Percentiles rank a stretch among this genome's conserved stretches.
These are phyloP conservation scores for Slavum lentiscoides DNA, from an alignment of 2,888 invertebrate genomes.

Conservation along the genomic window DNA sequence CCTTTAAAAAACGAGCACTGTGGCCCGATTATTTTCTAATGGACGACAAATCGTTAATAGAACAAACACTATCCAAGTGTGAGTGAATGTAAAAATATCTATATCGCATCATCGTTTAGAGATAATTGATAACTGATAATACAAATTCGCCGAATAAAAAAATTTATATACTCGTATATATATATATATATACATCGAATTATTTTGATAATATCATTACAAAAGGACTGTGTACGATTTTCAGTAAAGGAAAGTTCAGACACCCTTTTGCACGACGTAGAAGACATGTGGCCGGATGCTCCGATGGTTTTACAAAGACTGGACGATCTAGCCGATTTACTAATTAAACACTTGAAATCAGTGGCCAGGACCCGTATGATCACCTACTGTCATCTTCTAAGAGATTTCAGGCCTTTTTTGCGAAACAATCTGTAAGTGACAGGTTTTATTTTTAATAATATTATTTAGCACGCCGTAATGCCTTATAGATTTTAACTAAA, in stretches of 20 bases:
- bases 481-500: too few relatives aligned
- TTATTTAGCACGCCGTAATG: too few relatives aligned
- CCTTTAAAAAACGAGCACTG: constrained; percentile 51
- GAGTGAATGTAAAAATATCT: not conserved
- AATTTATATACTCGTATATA: too few relatives aligned
- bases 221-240: not conserved
- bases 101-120: not conserved
- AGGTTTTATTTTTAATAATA: too few relatives aligned
- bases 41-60: constrained; percentile 54
- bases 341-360: constrained; percentile 40
- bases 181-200: too few relatives aligned
- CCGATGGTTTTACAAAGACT: constrained; percentile 34
- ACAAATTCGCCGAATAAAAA: too few relatives aligned
- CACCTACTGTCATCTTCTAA: constrained; percentile 40
- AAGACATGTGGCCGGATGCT: constrained; percentile 44
- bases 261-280: constrained; percentile 41
- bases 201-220: too few relatives aligned
- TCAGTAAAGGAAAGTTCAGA: constrained; percentile 48
- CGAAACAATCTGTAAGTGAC: constrained; percentile 40
- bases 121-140: too few relatives aligned
- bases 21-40: constrained; percentile 54
- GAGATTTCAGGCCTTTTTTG: constrained; percentile 46
- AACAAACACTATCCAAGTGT: constrained; percentile 47
- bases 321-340: constrained; percentile 44
- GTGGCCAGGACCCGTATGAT: constrained; percentile 48